A percentile compares a stretch with the other conserved stretches of the same genome.
These are phyloP conservation scores for Lymantria monacha DNA, from an alignment of 2,888 invertebrate species.

Conservation along the genomic window DNA sequence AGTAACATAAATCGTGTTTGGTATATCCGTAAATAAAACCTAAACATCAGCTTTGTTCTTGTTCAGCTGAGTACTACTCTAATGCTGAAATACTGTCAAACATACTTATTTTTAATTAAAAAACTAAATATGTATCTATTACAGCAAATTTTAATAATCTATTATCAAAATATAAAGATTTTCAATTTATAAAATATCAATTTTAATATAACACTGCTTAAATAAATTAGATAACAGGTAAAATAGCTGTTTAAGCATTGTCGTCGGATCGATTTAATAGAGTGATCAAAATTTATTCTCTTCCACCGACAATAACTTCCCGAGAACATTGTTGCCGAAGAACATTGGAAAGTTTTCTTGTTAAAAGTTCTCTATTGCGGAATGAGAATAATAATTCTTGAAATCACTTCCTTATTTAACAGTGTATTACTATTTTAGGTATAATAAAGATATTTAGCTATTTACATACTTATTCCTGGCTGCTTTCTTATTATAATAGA, in stretches of 20 bases:
- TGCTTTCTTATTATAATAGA: neutral
- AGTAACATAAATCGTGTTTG: too few species aligned
- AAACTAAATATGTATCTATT: too few species aligned
- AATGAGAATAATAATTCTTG: slow-evolving; percentile 78
- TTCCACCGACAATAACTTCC: slow-evolving; percentile 64
- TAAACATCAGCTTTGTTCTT: too few species aligned
- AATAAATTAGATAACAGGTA: slow-evolving; percentile 18
- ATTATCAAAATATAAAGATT: too few species aligned
- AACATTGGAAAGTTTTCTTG: slow-evolving; percentile 78
- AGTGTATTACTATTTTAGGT: slow-evolving; percentile 47
- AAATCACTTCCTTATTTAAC: slow-evolving; percentile 71
- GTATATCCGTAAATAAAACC: too few species aligned
- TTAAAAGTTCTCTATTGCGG: slow-evolving; percentile 78
- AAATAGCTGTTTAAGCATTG: slow-evolving; percentile 22
- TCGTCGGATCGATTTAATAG: slow-evolving; percentile 50
- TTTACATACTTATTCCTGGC: too few species aligned
- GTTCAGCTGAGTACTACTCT: too few species aligned
- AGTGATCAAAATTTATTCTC: slow-evolving; percentile 70
- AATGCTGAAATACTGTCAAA: too few species aligned
- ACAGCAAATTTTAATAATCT: too few species aligned
- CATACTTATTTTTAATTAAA: too few species aligned
- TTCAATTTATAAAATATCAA: too few species aligned
- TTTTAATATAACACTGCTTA: neutral
- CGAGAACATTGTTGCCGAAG: slow-evolving; percentile 68
- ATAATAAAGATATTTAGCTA: neutral